Evolutionary conservation across 2,797 vertebrate species (phyloP).

Genomic region (Sylvia borin): DNA sequence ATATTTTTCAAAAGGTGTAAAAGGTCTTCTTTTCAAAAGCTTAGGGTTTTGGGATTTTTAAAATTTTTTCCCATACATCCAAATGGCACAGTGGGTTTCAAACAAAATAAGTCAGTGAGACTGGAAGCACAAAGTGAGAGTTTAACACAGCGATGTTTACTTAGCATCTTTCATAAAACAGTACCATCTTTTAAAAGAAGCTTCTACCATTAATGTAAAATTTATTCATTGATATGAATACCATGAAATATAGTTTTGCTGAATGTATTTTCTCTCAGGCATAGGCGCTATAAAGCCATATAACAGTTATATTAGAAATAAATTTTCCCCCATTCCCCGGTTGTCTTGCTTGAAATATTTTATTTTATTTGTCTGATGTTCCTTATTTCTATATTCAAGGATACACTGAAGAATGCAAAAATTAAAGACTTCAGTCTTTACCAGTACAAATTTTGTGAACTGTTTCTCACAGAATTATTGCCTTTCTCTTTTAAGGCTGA

Average conservation of each 20-base stretch:
- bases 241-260: background rate
- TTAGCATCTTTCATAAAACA: background rate
- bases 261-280: background rate
- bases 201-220: background rate
- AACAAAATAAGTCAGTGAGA: background rate
- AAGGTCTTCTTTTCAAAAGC: constrained; percentile 29
- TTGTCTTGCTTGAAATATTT: background rate
- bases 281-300: background rate
- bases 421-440: constrained; percentile 12
- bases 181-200: background rate
- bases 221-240: background rate
- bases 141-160: background rate
- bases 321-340: background rate
- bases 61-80: background rate
- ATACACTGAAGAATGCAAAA: background rate
- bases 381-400: background rate
- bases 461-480: background rate
- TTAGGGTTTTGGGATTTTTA: background rate
- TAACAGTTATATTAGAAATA: background rate
- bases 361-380: background rate
- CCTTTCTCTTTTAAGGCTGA: background rate
- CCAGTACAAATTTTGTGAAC: constrained; percentile 18
- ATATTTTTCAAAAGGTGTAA: constrained; percentile 64
- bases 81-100: background rate
- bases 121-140: background rate